Conservation (phyloP, 1,140 invertebrate species). For the Drosophila nigrodunni region DNA sequence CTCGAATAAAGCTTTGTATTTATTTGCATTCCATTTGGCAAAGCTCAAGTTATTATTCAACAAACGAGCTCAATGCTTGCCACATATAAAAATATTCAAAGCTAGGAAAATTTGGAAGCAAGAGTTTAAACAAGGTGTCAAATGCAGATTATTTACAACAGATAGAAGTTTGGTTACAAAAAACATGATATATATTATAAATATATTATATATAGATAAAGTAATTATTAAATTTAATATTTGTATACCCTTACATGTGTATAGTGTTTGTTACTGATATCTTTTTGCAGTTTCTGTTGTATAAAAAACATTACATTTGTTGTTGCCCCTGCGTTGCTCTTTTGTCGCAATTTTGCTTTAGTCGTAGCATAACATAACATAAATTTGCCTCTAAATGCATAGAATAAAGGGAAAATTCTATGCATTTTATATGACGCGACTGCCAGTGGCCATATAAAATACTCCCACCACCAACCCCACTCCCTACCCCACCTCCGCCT, state of each 20-base stretch:
- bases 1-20: slow-evolving; percentile 42
- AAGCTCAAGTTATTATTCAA: slow-evolving; percentile 6
- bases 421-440: slow-evolving; percentile 72
- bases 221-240: not conserved
- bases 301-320: slow-evolving; percentile 6
- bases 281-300: not conserved
- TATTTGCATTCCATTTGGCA: slow-evolving; percentile 58
- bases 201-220: not conserved
- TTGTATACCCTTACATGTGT: not conserved
- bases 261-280: not conserved
- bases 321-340: slow-evolving; percentile 9
- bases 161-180: too few relatives aligned
- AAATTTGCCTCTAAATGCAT: slow-evolving; percentile 74
- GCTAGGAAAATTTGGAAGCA: not conserved
- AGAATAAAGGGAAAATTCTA: slow-evolving; percentile 74
- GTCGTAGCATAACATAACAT: slow-evolving; percentile 67
- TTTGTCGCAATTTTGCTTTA: slow-evolving; percentile 33
- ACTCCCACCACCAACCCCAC: not conserved
- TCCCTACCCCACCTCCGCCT: not conserved
- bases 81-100: not conserved
- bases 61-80: not conserved
- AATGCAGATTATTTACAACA: too few relatives aligned
- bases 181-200: too few relatives aligned
- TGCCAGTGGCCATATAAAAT: slow-evolving; percentile 43
- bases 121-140: not conserved